phyloP scores from a whole-genome alignment of 2,113 vertebrate genomes.

The Leuciscus idus region DNA sequence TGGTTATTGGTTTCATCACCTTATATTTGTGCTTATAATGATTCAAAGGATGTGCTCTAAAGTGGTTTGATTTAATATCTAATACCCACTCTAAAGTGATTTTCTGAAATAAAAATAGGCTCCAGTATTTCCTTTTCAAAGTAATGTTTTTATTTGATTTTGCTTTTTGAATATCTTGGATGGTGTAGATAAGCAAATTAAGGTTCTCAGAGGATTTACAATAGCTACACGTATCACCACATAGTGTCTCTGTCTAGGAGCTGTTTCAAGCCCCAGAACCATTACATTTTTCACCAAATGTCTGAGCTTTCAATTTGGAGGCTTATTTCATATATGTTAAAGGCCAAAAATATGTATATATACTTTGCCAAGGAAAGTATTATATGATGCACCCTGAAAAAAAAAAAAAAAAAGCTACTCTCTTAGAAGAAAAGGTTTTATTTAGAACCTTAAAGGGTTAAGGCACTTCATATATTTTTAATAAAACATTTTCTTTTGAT shows the following conservation, averaged over 20 bases:
- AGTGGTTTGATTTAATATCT: constrained; percentile 19
- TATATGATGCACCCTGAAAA: neutral
- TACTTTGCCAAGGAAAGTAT: neutral
- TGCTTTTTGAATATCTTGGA: constrained; percentile 1
- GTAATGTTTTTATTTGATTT: neutral
- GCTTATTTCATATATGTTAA: neutral
- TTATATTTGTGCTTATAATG: constrained; percentile 16
- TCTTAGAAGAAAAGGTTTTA: too few relatives aligned
- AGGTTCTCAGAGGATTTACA: neutral
- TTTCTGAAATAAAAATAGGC: neutral
- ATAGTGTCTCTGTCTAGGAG: neutral
- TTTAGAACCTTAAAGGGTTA: too few relatives aligned
- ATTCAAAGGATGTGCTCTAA: neutral
- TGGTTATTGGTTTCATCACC: constrained; percentile 8
- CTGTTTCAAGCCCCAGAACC: neutral
- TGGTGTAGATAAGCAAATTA: neutral
- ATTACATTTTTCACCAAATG: neutral
- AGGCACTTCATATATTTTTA: too few relatives aligned
- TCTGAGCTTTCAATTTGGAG: neutral
- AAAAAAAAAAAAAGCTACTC: neutral
- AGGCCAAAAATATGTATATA: neutral
- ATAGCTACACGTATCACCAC: neutral
- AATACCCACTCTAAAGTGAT: neutral
- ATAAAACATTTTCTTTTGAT: too few relatives aligned
- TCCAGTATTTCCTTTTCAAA: neutral